Evolutionary conservation across 2,888 invertebrate genomes (phyloP).

Genomic region (Andrena haemorrhoa): DNA sequence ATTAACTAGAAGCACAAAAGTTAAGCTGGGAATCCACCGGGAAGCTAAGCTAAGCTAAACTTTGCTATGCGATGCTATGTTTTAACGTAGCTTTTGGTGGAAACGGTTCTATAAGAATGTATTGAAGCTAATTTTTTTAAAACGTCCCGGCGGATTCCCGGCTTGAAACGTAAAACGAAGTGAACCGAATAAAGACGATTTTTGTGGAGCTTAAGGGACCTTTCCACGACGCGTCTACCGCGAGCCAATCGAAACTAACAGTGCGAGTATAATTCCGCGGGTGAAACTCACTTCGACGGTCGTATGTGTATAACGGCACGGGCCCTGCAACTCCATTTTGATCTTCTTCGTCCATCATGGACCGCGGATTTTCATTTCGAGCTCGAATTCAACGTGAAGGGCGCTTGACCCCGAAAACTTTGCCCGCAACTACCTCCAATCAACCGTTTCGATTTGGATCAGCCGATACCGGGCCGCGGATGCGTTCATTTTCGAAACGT

Average conservation of each 20-base stretch:
- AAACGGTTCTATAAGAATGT: too few species aligned
- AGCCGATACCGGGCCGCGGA: conserved; percentile 58
- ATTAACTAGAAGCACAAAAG: too few species aligned
- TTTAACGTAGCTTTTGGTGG: too few species aligned
- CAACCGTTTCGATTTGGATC: conserved; percentile 65
- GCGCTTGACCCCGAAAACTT: conserved; percentile 69
- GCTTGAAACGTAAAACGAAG: too few species aligned
- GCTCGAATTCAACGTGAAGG: conserved; percentile 61
- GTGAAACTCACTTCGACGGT: neutral
- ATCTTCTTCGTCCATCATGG: conserved; percentile 28
- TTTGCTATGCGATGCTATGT: too few species aligned
- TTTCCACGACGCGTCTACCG: neutral
- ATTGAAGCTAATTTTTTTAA: too few species aligned
- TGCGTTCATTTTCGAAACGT: conserved; percentile 66
- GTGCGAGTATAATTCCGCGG: conserved; percentile 14
- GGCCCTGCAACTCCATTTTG: conserved; percentile 36
- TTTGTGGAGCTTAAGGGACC: too few species aligned
- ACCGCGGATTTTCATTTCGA: conserved; percentile 70
- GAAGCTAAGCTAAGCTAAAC: too few species aligned
- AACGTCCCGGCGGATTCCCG: too few species aligned
- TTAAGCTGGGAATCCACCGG: too few species aligned
- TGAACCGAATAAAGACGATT: too few species aligned
- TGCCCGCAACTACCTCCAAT: conserved; percentile 60
- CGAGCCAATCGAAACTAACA: conserved; percentile 27
- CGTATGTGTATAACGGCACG: neutral